These are phyloP conservation scores for Lepidurus couesii DNA, from an alignment of 1,140 invertebrate species.

Conservation along the genomic window DNA sequence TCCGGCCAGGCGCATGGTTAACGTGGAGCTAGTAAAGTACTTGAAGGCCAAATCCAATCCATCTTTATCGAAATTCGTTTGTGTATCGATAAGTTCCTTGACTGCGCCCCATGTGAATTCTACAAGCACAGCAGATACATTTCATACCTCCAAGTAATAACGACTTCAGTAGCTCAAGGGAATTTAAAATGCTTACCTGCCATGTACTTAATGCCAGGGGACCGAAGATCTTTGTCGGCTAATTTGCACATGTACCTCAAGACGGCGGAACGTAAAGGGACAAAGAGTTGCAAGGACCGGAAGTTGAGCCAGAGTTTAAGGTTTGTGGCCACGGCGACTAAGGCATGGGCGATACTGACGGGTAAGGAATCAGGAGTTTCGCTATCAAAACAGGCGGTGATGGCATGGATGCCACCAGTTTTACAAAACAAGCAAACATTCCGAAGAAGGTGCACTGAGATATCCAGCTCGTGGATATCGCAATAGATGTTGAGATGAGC, in stretches of 20 bases:
- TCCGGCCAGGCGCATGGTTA: conserved; percentile 84
- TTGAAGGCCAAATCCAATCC: conserved; percentile 87
- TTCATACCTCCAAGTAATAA: not conserved
- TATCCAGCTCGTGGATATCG: conserved; percentile 86
- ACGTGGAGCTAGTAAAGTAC: conserved; percentile 85
- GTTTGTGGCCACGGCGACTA: conserved; percentile 84
- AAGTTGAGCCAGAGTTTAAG: conserved; percentile 92
- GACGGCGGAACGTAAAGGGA: conserved; percentile 75
- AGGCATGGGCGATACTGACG: conserved; percentile 78
- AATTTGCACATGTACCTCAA: conserved; percentile 89
- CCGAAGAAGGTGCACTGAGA: conserved; percentile 77
- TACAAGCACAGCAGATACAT: conserved; percentile 40
- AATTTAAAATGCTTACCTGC: conserved; percentile 55
- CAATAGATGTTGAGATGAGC: conserved; percentile 72
- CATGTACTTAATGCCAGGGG: conserved; percentile 81
- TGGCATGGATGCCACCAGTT: conserved; percentile 74
- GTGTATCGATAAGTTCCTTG: conserved; percentile 82
- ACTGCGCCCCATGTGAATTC: conserved; percentile 92
- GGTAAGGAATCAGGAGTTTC: conserved; percentile 67
- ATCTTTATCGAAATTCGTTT: conserved; percentile 78
- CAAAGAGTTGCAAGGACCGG: conserved; percentile 75
- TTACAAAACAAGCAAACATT: conserved; percentile 85
- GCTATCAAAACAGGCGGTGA: conserved; percentile 74
- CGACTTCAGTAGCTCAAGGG: no score
- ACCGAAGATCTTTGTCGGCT: conserved; percentile 80